phyloP scores from a whole-genome alignment of 2,888 invertebrate species.

The Meiosimyza platycephala region DNA sequence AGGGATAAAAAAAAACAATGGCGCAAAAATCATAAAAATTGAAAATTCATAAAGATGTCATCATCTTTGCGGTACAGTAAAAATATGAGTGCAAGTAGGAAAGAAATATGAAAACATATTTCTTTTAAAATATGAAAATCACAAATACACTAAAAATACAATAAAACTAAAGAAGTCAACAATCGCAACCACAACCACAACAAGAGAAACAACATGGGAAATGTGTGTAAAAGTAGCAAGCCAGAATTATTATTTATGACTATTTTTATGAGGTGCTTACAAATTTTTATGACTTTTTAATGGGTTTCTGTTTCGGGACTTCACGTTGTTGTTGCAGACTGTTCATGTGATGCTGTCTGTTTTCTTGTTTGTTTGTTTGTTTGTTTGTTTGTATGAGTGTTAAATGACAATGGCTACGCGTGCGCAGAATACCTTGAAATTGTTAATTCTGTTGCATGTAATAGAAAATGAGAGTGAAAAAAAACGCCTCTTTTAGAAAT shows the following conservation, averaged over 20 bases:
- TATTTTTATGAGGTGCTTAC: slow-evolving; percentile 69
- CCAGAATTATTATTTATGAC: slow-evolving; percentile 65
- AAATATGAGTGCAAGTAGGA: neutral
- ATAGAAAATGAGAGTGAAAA: neutral
- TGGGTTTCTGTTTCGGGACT: slow-evolving; percentile 49
- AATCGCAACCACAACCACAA: slow-evolving; percentile 42
- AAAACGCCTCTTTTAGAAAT: neutral
- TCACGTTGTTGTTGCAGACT: neutral
- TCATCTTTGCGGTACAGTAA: slow-evolving; percentile 41
- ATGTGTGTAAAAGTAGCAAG: slow-evolving; percentile 26
- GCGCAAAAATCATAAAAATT: slow-evolving; percentile 41
- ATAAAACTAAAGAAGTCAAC: slow-evolving; percentile 44
- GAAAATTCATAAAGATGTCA: slow-evolving; percentile 44
- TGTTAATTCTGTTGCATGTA: slow-evolving; percentile 28
- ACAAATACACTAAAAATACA: slow-evolving; percentile 39
- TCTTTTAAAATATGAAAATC: slow-evolving; percentile 52
- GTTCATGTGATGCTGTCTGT: neutral
- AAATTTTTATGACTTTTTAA: slow-evolving; percentile 68
- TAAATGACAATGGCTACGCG: slow-evolving; percentile 52
- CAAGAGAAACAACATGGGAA: slow-evolving; percentile 36
- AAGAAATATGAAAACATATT: no score
- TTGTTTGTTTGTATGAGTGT: neutral
- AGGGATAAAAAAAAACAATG: slow-evolving; percentile 44
- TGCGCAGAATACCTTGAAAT: slow-evolving; percentile 57
- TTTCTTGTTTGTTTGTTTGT: neutral